Evolutionary conservation across 2,113 vertebrate species (phyloP).

Genomic region (Chaetodon trifascialis): DNA sequence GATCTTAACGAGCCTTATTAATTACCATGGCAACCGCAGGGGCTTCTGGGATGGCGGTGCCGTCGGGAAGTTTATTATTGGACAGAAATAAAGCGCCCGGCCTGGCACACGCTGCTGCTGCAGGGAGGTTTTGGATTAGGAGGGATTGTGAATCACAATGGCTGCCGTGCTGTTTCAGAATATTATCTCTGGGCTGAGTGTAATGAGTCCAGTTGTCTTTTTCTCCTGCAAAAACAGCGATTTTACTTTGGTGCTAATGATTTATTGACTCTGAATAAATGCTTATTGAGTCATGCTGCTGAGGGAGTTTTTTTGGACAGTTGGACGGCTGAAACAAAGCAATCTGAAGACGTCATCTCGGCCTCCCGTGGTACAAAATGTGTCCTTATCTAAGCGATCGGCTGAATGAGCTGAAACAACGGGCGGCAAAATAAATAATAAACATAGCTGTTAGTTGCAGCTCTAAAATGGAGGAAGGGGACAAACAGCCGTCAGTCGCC

Average conservation of each 20-base stretch:
- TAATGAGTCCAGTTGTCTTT: background rate
- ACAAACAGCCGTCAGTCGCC: too few species aligned
- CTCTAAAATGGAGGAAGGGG: background rate
- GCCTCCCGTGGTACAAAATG: too few species aligned
- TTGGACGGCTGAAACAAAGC: too few species aligned
- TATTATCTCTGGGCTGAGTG: slow-evolving; percentile 52
- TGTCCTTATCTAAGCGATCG: background rate
- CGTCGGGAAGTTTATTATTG: slow-evolving; percentile 43
- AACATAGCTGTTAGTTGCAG: background rate
- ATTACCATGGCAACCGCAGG: slow-evolving; percentile 59
- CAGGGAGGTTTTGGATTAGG: slow-evolving; percentile 31
- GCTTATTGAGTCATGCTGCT: background rate
- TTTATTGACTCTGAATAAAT: slow-evolving; percentile 5
- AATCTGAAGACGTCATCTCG: too few species aligned
- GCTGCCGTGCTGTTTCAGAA: slow-evolving; percentile 14
- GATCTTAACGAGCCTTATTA: slow-evolving; percentile 69
- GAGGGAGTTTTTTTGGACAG: background rate
- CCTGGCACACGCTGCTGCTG: slow-evolving; percentile 10
- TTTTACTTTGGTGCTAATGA: background rate
- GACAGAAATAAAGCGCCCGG: slow-evolving; percentile 39
- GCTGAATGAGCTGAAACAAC: too few species aligned
- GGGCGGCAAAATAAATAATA: too few species aligned
- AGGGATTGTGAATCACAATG: slow-evolving; percentile 38
- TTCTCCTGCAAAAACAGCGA: slow-evolving; percentile 10
- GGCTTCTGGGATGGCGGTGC: slow-evolving; percentile 25